phyloP scores from a whole-genome alignment of 2,797 vertebrate species.

The Dendrocincla tyrannina region DNA sequence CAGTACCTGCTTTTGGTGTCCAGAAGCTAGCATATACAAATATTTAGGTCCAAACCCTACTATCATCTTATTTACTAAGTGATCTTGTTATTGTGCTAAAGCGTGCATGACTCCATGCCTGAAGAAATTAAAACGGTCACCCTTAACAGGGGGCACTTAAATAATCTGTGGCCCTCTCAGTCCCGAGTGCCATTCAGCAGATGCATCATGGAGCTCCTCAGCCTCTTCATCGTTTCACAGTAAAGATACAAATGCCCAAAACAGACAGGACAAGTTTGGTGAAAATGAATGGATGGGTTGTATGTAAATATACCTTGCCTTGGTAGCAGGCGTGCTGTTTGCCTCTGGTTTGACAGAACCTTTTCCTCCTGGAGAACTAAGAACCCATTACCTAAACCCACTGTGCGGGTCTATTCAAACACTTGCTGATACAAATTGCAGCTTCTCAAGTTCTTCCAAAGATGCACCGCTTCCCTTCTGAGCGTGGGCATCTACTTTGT shows the following conservation, averaged over 20 bases:
- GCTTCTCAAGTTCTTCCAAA: neutral
- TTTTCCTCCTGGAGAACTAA: neutral
- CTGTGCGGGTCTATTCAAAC: neutral
- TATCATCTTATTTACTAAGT: neutral
- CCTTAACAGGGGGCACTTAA: neutral
- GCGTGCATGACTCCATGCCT: neutral
- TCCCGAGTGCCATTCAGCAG: neutral
- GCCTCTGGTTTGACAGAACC: neutral
- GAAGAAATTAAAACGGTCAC: neutral
- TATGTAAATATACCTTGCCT: neutral
- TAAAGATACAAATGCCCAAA: neutral
- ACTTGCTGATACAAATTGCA: neutral
- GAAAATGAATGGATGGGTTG: neutral
- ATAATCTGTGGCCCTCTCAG: neutral
- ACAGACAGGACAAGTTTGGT: neutral
- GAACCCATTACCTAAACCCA: neutral
- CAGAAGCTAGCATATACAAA: neutral
- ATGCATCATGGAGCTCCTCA: neutral
- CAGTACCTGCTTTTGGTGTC: neutral
- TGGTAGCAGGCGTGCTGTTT: neutral
- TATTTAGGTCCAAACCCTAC: neutral
- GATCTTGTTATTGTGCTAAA: neutral
- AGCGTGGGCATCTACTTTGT: neutral
- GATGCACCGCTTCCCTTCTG: neutral
- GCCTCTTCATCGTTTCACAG: neutral